Evolutionary conservation across 2,113 vertebrate genomes (phyloP).

Genomic region (Macroglossus sobrinus): DNA sequence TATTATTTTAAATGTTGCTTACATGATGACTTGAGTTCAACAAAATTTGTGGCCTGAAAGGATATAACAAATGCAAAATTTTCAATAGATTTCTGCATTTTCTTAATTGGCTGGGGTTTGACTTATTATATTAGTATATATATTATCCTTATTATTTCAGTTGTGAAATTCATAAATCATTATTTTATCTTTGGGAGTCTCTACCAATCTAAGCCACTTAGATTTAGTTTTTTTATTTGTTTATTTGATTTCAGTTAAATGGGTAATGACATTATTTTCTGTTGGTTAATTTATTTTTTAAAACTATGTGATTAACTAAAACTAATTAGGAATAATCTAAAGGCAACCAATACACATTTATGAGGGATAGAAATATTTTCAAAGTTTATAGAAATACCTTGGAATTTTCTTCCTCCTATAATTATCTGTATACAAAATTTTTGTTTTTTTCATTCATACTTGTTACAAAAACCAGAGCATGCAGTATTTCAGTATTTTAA

Average conservation of each 20-base stretch:
- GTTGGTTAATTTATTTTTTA: neutral
- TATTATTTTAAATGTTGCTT: neutral
- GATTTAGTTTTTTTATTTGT: neutral
- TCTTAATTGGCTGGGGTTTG: neutral
- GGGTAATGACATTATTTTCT: neutral
- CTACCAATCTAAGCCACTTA: neutral
- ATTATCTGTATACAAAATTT: neutral
- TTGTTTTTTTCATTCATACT: constrained; percentile 13
- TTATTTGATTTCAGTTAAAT: neutral
- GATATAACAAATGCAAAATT: neutral
- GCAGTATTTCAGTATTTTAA: neutral
- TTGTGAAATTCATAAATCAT: neutral
- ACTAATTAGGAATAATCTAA: neutral
- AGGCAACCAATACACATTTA: neutral
- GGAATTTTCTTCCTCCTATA: neutral
- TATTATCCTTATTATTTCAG: neutral
- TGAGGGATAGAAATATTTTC: neutral
- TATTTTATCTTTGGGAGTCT: neutral
- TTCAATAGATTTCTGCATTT: neutral
- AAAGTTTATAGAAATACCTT: neutral
- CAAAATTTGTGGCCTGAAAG: neutral
- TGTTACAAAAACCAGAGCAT: neutral
- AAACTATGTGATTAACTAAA: neutral
- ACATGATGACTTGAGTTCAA: neutral
- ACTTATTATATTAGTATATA: neutral